Percentiles rank a stretch among this genome's conserved stretches.
Evolutionary conservation across 2,113 vertebrate species (phyloP).

Genomic region (Bubalus kerabau): DNA sequence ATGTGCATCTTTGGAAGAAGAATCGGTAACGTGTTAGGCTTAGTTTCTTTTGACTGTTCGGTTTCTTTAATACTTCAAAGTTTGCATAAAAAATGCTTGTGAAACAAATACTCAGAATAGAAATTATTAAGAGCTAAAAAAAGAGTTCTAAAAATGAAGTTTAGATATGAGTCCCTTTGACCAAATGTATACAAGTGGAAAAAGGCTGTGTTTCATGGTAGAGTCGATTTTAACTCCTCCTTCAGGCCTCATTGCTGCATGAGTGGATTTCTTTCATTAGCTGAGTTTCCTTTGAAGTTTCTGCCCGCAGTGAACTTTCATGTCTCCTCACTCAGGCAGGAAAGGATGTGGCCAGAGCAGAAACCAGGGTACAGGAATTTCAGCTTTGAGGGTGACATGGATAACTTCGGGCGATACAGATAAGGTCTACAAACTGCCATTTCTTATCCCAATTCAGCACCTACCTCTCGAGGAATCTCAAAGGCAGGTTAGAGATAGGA

Average conservation of each 20-base stretch:
- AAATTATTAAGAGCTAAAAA: background rate
- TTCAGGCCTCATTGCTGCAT: background rate
- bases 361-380: background rate
- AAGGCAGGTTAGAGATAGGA: background rate
- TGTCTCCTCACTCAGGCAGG: background rate
- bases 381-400: background rate
- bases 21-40: background rate
- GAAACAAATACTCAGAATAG: background rate
- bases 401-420: background rate
- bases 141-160: background rate
- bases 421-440: background rate
- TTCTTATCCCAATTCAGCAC: background rate
- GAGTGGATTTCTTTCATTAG: background rate
- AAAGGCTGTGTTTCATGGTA: background rate
- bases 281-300: conserved; percentile 18
- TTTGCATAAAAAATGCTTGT: background rate
- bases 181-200: background rate
- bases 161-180: background rate
- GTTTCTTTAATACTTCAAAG: conserved; percentile 4
- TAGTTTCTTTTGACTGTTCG: background rate
- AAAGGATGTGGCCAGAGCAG: background rate
- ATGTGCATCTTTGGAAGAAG: background rate
- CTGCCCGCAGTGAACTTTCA: background rate
- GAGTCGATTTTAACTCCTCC: background rate
- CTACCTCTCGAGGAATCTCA: background rate